Conservation (phyloP, 2,113 vertebrate species). For the Notothenia rossii region DNA sequence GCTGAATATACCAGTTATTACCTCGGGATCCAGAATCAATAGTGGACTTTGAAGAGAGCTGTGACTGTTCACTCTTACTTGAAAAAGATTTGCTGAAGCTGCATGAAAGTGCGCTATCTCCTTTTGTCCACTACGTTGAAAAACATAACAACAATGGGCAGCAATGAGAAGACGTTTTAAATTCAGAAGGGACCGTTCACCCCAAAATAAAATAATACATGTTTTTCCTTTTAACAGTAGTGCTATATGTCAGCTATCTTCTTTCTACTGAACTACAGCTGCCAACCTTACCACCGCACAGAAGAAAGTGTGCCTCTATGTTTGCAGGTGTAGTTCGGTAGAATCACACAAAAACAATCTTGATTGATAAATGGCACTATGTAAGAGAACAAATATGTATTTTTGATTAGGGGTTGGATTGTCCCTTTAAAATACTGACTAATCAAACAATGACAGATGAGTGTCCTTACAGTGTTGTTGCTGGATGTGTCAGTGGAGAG, state of each 20-base stretch:
- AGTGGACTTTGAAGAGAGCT: slow-evolving; percentile 45
- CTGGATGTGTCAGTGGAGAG: slow-evolving; percentile 59
- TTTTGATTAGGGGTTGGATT: neutral
- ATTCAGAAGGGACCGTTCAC: neutral
- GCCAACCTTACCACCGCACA: too few relatives aligned
- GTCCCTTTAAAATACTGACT: neutral
- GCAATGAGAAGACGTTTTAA: neutral
- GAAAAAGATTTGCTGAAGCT: slow-evolving; percentile 61
- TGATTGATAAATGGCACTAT: neutral
- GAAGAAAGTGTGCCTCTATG: too few relatives aligned
- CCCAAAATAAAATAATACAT: too few relatives aligned
- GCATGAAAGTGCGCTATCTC: slow-evolving; percentile 44
- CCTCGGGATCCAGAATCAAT: slow-evolving; percentile 77
- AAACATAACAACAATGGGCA: slow-evolving; percentile 22
- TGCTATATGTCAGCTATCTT: too few relatives aligned
- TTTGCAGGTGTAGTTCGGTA: too few relatives aligned
- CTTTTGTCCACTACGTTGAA: slow-evolving; percentile 76
- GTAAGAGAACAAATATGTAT: too few relatives aligned
- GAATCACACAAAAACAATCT: too few relatives aligned
- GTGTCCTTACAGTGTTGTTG: slow-evolving; percentile 48
- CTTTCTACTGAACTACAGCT: too few relatives aligned
- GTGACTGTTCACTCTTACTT: slow-evolving; percentile 57
- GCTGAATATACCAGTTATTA: slow-evolving; percentile 17
- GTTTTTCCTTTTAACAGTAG: too few relatives aligned
- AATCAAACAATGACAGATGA: slow-evolving; percentile 45